Conservation (phyloP, 1,140 invertebrate genomes). For the Drosophila takahashii region DNA sequence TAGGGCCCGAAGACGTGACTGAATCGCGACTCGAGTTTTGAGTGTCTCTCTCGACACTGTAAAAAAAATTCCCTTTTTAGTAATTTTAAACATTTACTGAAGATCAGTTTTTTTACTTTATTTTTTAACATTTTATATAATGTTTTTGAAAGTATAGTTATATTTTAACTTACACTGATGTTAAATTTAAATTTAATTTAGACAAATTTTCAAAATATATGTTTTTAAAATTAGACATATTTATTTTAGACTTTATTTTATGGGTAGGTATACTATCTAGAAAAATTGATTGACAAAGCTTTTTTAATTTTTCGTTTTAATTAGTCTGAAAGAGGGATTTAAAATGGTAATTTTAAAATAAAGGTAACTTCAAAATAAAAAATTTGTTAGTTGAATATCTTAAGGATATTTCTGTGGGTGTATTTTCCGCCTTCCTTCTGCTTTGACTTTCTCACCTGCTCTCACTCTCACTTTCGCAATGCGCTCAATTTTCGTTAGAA, state of each 20-base stretch:
- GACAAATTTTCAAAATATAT: no score
- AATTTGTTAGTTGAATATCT: neutral
- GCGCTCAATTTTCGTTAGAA: neutral
- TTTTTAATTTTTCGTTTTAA: no score
- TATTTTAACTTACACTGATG: no score
- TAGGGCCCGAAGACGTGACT: constrained; percentile 34
- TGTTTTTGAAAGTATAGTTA: no score
- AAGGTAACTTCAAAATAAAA: neutral
- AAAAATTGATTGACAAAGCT: no score
- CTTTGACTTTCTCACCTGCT: constrained; percentile 11
- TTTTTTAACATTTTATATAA: no score
- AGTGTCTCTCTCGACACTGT: constrained; percentile 17
- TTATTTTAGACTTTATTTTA: no score
- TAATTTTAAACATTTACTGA: neutral
- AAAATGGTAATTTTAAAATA: no score
- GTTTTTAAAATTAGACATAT: no score
- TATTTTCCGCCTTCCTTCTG: constrained; percentile 17
- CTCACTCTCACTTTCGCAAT: constrained; percentile 13
- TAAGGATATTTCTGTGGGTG: neutral
- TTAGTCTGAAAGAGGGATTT: no score
- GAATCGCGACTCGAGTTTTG: neutral
- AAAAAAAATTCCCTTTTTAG: neutral
- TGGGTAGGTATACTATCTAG: no score
- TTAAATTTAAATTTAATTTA: no score
- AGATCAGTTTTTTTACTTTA: neutral